Percentiles rank a stretch among this genome's conserved stretches.
Conservation (phyloP, 2,888 invertebrate genomes). For the Clistopyga incitator region DNA sequence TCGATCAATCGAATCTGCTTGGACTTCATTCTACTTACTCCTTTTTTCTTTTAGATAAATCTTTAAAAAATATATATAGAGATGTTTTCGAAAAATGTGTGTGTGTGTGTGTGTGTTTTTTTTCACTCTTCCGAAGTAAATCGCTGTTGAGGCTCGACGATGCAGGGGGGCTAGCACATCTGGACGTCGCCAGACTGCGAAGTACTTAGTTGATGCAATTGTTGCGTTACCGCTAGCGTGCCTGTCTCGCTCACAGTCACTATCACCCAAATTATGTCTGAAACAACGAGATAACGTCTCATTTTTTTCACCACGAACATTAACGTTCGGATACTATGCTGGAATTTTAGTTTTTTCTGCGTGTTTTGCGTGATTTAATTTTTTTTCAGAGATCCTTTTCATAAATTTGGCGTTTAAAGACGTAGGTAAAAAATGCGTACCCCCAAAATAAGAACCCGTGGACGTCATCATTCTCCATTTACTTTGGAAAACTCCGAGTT, state of each 20-base stretch:
- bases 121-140: constrained; percentile 36
- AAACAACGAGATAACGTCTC: constrained; percentile 33
- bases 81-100: constrained; percentile 61
- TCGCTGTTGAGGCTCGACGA: constrained; percentile 47
- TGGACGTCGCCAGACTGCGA: constrained; percentile 81
- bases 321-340: too few relatives aligned
- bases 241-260: constrained; percentile 92
- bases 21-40: constrained; percentile 11
- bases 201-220: constrained; percentile 87
- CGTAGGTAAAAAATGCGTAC: constrained; percentile 84
- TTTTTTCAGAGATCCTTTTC: too few relatives aligned
- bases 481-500: constrained; percentile 91
- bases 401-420: not conserved
- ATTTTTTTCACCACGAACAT: not conserved
- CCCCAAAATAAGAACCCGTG: constrained; percentile 96
- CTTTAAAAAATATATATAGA: constrained; percentile 66
- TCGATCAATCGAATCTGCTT: constrained; percentile 43
- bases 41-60: constrained; percentile 58
- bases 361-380: too few relatives aligned
- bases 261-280: constrained; percentile 93
- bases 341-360: too few relatives aligned
- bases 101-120: too few relatives aligned
- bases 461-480: constrained; percentile 96
- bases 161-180: constrained; percentile 81
- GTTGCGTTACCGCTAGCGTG: constrained; percentile 92